Base-by-base conservation (phyloP, 2,797 vertebrate species). In the Typhlichthys eigenmanni region DNA sequence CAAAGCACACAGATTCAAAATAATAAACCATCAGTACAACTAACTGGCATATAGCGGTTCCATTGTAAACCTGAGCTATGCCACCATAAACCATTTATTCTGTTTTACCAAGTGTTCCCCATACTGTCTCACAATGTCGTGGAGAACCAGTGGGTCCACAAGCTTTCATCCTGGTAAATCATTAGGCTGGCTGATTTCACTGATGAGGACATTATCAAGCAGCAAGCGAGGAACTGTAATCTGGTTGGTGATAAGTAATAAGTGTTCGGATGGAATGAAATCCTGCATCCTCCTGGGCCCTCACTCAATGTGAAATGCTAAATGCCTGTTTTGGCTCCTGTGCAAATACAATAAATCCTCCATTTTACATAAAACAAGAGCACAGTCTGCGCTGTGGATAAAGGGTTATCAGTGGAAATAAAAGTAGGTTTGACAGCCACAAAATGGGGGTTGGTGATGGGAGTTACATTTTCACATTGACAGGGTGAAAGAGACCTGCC, bases 401-500 rank as follows among this genome's bases (percentile, higher is more conserved):
- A 53, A 54, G 72, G 62, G 68, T 65, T 49, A 52, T 74, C 64
- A 69, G 59, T 43, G 64, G 59, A 68, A 81, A 72, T 54, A 17
- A 64, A 80, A 85, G 55, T 52, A 65, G 62, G 66, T 61, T 32
- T 74, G 75, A 70, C 82, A 80, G 71, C 65, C 64, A 71, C 60
- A 77, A 83, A 82, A 85, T 11, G 52, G 10, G 6, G 24, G 52
- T 19, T 13, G 52, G 58, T 74, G 62, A 56, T 66, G 73, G 56
- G 83, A 69, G 54, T 69, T 69, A 85, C 81, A 65, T 85, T 85
- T 85, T 72, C 38, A 78, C 67, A 83, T 61, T 70, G 63, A 80
- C 47, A 19, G 70, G 69, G 73, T 76, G 71, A 83, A 84, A 83
- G 79, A 55, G 47, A 75, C 69, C 76, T 58, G 78, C 82, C 79